phyloP scores from a whole-genome alignment of 2,113 vertebrate genomes.

The Psittacus erithacus region DNA sequence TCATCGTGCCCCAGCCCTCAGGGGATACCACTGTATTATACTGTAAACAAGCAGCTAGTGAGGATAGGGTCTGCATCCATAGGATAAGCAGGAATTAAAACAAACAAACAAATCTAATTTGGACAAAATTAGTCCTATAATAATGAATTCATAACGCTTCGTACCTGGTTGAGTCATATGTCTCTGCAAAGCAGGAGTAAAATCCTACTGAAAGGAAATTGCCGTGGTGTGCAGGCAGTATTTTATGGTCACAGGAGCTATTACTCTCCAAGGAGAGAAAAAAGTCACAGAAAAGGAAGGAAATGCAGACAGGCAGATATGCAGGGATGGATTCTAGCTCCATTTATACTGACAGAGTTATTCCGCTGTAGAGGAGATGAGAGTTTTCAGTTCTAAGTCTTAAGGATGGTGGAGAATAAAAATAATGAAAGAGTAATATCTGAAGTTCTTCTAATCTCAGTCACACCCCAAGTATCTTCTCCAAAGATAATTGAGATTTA shows the following conservation, averaged over 20 bases:
- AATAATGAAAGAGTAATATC: background rate
- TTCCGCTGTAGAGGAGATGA: background rate
- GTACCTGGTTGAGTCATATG: background rate
- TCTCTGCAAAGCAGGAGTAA: background rate
- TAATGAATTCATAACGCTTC: background rate
- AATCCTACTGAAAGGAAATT: background rate
- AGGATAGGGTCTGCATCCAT: background rate
- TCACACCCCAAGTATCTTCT: background rate
- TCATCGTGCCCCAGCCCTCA: background rate
- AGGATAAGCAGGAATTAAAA: background rate
- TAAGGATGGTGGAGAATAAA: background rate
- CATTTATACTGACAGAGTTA: background rate
- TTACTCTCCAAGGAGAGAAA: background rate
- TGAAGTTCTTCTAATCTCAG: background rate
- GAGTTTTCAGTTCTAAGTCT: background rate
- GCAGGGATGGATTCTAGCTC: background rate
- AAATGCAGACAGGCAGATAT: background rate
- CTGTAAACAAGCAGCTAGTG: background rate
- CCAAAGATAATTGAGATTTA: conserved; percentile 2
- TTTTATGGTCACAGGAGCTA: background rate
- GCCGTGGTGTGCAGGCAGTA: background rate
- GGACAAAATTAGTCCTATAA: background rate
- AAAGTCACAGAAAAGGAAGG: background rate
- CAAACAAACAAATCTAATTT: background rate
- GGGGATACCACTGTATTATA: background rate